Conservation (phyloP, 2,888 invertebrate species). For the Autographa pulchrina region DNA sequence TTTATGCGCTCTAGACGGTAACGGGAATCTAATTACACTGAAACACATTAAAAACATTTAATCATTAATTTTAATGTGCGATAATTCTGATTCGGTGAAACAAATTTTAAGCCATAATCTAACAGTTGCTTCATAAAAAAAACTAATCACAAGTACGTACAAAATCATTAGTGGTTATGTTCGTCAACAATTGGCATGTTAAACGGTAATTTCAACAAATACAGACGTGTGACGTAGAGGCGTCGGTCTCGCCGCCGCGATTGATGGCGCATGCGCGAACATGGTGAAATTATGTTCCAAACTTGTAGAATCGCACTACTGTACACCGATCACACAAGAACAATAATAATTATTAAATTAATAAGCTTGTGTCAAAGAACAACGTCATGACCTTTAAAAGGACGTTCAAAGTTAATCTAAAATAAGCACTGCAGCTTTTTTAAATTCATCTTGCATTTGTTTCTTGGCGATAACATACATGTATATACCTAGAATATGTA, state of each 20-base stretch:
- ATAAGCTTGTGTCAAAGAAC: background rate
- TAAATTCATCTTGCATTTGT: constrained; percentile 1
- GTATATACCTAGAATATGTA: background rate
- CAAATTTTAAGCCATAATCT: background rate
- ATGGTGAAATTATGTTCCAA: constrained; percentile 46
- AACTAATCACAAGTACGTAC: background rate
- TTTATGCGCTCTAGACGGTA: constrained; percentile 57
- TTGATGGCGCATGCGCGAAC: constrained; percentile 47
- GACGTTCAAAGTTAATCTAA: background rate
- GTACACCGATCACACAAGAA: constrained; percentile 31
- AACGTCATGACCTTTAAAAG: background rate
- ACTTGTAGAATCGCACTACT: constrained; percentile 49
- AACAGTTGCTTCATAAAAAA: background rate
- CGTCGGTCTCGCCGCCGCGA: constrained; percentile 29
- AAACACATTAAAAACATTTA: constrained; percentile 35
- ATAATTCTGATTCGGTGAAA: background rate
- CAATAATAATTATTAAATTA: background rate
- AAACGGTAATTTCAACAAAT: constrained; percentile 52
- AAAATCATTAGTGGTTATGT: constrained; percentile 1
- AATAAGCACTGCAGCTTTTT: constrained; percentile 1
- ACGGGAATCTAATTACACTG: constrained; percentile 59
- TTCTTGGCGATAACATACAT: background rate
- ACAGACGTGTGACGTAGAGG: constrained; percentile 44
- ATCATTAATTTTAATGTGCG: background rate
- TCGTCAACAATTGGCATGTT: constrained; percentile 41